Conservation (phyloP, 1,140 invertebrate species). For the Chironomus tepperi region DNA sequence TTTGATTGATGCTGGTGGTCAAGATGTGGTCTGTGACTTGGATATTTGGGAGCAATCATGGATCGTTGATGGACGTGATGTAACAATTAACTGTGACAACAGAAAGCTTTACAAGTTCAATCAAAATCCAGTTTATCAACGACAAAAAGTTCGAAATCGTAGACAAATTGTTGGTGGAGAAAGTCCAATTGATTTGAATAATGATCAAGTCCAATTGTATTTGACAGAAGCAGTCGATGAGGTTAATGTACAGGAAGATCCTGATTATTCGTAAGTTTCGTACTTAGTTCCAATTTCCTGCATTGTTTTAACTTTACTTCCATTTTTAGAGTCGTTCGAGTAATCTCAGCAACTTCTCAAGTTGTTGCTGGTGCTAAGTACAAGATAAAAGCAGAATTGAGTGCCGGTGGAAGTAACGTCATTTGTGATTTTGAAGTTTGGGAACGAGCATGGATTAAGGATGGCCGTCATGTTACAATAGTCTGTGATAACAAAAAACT, state of each 20-base stretch:
- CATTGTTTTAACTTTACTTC: conserved; percentile 39
- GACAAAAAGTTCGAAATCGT: neutral
- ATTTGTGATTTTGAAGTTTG: conserved; percentile 36
- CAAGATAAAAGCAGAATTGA: conserved; percentile 34
- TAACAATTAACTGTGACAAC: conserved; percentile 44
- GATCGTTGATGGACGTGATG: conserved; percentile 44
- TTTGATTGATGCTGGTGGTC: conserved; percentile 38
- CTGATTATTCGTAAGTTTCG: conserved; percentile 35
- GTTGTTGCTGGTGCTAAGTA: conserved; percentile 40
- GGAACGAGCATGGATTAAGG: conserved; percentile 47
- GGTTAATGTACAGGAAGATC: neutral
- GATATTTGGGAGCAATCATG: conserved; percentile 52
- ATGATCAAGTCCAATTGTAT: neutral
- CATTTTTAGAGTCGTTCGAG: conserved; percentile 34
- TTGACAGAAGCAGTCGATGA: neutral
- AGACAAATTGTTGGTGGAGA: conserved; percentile 26
- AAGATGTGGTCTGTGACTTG: conserved; percentile 44
- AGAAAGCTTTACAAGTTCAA: conserved; percentile 26
- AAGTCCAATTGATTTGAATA: neutral
- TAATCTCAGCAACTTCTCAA: conserved; percentile 34
- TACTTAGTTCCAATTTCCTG: conserved; percentile 28
- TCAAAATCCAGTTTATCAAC: conserved; percentile 28
- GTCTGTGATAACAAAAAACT: conserved; percentile 38
- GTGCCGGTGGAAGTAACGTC: neutral
- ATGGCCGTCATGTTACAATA: conserved; percentile 43